These are phyloP conservation scores for Malthinus seriepunctatus DNA, from an alignment of 2,888 invertebrate genomes.

Conservation along the genomic window DNA sequence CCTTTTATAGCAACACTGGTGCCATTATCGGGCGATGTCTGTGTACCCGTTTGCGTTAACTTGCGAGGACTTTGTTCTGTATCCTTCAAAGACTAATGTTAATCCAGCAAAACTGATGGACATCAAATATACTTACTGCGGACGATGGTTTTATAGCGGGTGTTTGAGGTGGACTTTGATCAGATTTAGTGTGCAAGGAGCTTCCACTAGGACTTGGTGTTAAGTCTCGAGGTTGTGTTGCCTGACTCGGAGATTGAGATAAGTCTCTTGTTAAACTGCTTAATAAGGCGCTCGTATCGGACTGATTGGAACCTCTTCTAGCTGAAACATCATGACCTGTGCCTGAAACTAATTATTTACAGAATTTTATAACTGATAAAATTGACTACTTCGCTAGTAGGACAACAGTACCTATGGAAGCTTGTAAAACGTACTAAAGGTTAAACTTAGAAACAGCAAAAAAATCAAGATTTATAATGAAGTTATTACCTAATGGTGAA, in stretches of 20 bases:
- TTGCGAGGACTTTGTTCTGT: constrained; percentile 50
- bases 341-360: constrained; percentile 41
- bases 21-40: constrained; percentile 68
- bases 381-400: neutral
- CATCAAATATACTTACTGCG: constrained; percentile 13
- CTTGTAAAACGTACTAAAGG: too few relatives aligned
- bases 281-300: constrained; percentile 65
- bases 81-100: constrained; percentile 39
- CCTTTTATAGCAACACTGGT: constrained; percentile 51
- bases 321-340: constrained; percentile 55
- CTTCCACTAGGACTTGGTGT: constrained; percentile 62
- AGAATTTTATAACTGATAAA: constrained; percentile 2
- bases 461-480: neutral
- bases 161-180: constrained; percentile 57
- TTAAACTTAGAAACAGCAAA: neutral
- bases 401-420: neutral
- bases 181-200: constrained; percentile 58
- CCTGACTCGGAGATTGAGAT: constrained; percentile 62
- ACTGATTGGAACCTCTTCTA: constrained; percentile 60
- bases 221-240: constrained; percentile 56
- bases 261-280: constrained; percentile 66
- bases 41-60: constrained; percentile 69
- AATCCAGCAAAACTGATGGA: too few relatives aligned
- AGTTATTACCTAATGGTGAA: constrained; percentile 59
- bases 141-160: constrained; percentile 51